These are phyloP conservation scores for Zapus hudsonius DNA, from an alignment of 2,113 vertebrate genomes.

Conservation along the genomic window DNA sequence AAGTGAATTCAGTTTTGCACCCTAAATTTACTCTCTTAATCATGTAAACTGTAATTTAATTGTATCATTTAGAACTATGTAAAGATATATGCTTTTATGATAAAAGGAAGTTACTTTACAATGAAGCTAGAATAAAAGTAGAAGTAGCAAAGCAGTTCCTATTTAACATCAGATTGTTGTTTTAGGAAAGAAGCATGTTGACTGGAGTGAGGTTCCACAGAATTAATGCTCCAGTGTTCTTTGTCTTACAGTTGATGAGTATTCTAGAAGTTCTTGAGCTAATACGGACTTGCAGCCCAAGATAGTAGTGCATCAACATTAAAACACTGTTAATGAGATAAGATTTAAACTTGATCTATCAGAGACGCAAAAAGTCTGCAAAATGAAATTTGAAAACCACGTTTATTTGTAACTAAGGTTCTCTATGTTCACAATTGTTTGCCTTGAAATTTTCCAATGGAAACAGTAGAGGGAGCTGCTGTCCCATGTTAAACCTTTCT, in stretches of 20 bases:
- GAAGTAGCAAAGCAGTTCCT: not conserved
- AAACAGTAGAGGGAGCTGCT: conserved; percentile 88
- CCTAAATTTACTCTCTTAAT: not conserved
- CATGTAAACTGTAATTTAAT: not conserved
- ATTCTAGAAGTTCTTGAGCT: conserved; percentile 46
- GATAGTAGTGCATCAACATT: not conserved
- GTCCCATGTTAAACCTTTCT: conserved; percentile 56
- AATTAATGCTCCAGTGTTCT: not conserved
- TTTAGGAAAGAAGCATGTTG: conserved; percentile 10
- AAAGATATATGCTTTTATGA: not conserved
- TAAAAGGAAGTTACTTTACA: not conserved
- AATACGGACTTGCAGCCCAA: conserved; percentile 48
- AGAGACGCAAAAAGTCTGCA: not conserved
- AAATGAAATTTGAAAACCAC: conserved; percentile 41
- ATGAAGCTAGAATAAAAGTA: conserved; percentile 16
- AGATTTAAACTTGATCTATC: not conserved
- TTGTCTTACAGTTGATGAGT: not conserved
- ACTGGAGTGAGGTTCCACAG: not conserved
- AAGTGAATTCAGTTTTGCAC: not conserved
- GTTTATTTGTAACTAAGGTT: too few relatives aligned
- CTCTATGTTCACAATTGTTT: conserved; percentile 32
- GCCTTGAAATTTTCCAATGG: not conserved
- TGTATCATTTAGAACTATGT: not conserved
- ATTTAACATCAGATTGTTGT: not conserved
- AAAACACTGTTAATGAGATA: conserved; percentile 13